These are phyloP conservation scores for Hyphantria cunea DNA, from an alignment of 1,140 invertebrate species.

Conservation along the genomic window DNA sequence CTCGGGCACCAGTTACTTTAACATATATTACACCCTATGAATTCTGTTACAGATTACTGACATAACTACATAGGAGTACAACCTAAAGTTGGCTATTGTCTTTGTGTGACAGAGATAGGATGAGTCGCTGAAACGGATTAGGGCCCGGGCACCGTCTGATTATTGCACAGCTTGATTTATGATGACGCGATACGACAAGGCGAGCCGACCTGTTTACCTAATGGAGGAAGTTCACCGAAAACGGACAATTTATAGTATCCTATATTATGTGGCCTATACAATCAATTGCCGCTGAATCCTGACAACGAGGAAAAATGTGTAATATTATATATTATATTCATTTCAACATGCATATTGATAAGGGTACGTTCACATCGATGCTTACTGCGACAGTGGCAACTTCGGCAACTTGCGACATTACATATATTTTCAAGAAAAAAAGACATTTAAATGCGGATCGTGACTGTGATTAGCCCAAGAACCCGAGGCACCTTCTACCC, in stretches of 20 bases:
- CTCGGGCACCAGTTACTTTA: slow-evolving; percentile 54
- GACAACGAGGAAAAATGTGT: slow-evolving; percentile 44
- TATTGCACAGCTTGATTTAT: slow-evolving; percentile 77
- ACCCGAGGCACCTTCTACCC: slow-evolving; percentile 30
- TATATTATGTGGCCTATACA: slow-evolving; percentile 57
- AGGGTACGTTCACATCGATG: slow-evolving; percentile 47
- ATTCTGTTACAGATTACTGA: slow-evolving; percentile 36
- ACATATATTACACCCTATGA: slow-evolving; percentile 60
- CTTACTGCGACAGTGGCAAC: slow-evolving; percentile 4
- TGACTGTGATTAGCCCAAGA: slow-evolving; percentile 63
- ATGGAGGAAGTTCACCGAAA: slow-evolving; percentile 48
- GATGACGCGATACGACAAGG: slow-evolving; percentile 68
- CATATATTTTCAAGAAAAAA: slow-evolving; percentile 58
- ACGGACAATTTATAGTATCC: slow-evolving; percentile 69
- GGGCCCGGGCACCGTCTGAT: slow-evolving; percentile 64
- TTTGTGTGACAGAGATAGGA: slow-evolving; percentile 67
- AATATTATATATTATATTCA: slow-evolving; percentile 67
- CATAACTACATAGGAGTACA: neutral
- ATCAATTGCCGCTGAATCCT: slow-evolving; percentile 53
- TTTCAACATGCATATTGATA: slow-evolving; percentile 59
- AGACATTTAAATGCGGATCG: slow-evolving; percentile 74
- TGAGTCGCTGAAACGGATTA: slow-evolving; percentile 72
- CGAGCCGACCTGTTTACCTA: slow-evolving; percentile 58
- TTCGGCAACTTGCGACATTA: slow-evolving; percentile 41
- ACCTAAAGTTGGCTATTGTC: slow-evolving; percentile 61